These are phyloP conservation scores for Chalcosyrphus nemorum DNA, from an alignment of 2,888 invertebrate species.

Conservation along the genomic window DNA sequence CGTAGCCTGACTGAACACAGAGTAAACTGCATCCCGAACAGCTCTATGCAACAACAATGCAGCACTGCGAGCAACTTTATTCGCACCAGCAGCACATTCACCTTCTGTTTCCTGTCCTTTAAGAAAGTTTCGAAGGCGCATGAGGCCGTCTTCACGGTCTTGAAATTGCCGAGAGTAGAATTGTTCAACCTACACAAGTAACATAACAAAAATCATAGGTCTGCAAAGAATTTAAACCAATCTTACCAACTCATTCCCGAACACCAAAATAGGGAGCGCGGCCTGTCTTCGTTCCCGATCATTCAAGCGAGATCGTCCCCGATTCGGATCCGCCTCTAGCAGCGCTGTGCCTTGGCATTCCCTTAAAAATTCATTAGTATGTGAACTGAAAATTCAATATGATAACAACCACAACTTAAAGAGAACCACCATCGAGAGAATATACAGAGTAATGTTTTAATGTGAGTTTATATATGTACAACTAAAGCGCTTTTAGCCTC, in stretches of 20 bases:
- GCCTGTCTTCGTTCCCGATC: constrained; percentile 93
- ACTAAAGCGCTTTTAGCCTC: constrained; percentile 58
- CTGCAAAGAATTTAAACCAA: neutral
- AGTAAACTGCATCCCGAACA: constrained; percentile 93
- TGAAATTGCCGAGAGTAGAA: constrained; percentile 95
- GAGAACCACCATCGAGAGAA: constrained; percentile 72
- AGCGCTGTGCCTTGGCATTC: constrained; percentile 85
- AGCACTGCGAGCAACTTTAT: constrained; percentile 92
- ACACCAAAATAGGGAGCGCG: constrained; percentile 93
- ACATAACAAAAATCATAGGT: neutral
- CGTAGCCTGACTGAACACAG: constrained; percentile 92
- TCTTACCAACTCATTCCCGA: constrained; percentile 92
- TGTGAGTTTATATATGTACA: constrained; percentile 64
- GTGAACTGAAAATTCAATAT: constrained; percentile 84
- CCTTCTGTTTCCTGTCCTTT: constrained; percentile 78
- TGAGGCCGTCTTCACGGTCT: constrained; percentile 94
- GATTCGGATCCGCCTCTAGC: constrained; percentile 82
- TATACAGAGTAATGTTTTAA: constrained; percentile 73
- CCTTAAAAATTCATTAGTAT: constrained; percentile 91
- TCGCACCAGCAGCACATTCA: constrained; percentile 79
- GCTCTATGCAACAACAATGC: constrained; percentile 90
- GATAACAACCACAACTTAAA: constrained; percentile 72
- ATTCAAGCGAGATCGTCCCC: constrained; percentile 84
- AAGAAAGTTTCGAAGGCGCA: constrained; percentile 83
- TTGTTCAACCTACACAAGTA: constrained; percentile 88